A percentile compares a stretch with the other conserved stretches of the same genome.
These are phyloP conservation scores for Rhipidura dahli DNA, from an alignment of 2,113 vertebrate genomes.

Conservation along the genomic window DNA sequence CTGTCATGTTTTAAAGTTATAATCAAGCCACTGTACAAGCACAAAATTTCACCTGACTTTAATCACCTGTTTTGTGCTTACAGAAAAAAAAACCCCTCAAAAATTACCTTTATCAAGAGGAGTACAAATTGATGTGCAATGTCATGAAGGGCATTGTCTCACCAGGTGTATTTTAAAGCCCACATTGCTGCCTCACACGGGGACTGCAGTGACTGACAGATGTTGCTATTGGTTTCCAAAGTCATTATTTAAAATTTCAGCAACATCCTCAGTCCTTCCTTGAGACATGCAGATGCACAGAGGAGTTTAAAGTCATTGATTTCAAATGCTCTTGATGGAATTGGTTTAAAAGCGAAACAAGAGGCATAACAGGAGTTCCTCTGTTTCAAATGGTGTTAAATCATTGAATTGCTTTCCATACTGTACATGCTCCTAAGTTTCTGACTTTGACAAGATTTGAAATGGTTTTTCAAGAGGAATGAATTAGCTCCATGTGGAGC, in stretches of 20 bases:
- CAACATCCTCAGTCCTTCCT: background rate
- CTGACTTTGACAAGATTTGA: background rate
- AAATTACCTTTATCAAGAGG: background rate
- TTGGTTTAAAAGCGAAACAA: background rate
- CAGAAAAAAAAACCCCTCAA: rapidly evolving
- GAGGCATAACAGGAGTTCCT: background rate
- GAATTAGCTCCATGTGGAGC: background rate
- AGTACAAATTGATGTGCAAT: background rate
- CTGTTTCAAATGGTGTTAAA: background rate
- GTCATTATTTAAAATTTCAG: constrained; percentile 25
- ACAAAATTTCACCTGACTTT: background rate
- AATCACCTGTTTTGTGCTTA: background rate
- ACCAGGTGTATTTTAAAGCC: background rate
- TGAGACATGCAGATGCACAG: background rate
- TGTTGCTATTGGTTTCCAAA: background rate
- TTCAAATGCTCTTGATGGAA: constrained; percentile 19
- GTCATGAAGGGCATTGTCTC: background rate
- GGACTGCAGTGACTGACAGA: background rate
- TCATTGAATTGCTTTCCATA: background rate
- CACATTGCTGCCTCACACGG: rapidly evolving
- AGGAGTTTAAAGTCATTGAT: background rate
- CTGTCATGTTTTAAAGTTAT: background rate
- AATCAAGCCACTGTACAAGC: background rate
- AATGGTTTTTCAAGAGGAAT: background rate
- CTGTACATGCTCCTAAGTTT: background rate